phyloP scores from a whole-genome alignment of 2,797 vertebrate species.

The Oreortyx pictus region DNA sequence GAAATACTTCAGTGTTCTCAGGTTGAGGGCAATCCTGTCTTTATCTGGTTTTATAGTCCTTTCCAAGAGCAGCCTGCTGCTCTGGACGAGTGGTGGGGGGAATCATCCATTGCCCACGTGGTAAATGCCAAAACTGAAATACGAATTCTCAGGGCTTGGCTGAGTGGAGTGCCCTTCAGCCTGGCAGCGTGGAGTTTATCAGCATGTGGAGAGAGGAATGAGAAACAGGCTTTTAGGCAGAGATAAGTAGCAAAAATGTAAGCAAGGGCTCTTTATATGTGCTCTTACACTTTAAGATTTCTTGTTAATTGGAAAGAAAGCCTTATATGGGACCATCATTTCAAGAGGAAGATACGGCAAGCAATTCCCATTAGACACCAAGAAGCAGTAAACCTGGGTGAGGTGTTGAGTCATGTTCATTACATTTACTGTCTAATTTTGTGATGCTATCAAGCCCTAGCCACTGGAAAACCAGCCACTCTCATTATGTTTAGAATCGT shows the following conservation, averaged over 20 bases:
- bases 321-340: background rate
- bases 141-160: background rate
- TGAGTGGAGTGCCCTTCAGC: background rate
- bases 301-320: background rate
- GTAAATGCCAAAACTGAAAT: slow-evolving; percentile 15
- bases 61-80: background rate
- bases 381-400: background rate
- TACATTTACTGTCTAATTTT: slow-evolving; percentile 20
- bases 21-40: background rate
- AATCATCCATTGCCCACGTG: background rate
- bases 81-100: background rate
- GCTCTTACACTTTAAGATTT: background rate
- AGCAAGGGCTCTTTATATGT: background rate
- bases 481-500: background rate
- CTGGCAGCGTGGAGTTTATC: background rate
- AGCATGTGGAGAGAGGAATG: background rate
- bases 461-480: background rate
- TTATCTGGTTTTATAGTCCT: background rate
- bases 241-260: background rate
- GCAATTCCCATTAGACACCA: background rate
- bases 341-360: background rate
- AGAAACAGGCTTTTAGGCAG: background rate
- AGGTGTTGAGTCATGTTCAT: background rate
- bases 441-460: background rate
- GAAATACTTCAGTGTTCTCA: background rate